phyloP scores from a whole-genome alignment of 2,888 invertebrate species.

The Sclerodermus sp. region DNA sequence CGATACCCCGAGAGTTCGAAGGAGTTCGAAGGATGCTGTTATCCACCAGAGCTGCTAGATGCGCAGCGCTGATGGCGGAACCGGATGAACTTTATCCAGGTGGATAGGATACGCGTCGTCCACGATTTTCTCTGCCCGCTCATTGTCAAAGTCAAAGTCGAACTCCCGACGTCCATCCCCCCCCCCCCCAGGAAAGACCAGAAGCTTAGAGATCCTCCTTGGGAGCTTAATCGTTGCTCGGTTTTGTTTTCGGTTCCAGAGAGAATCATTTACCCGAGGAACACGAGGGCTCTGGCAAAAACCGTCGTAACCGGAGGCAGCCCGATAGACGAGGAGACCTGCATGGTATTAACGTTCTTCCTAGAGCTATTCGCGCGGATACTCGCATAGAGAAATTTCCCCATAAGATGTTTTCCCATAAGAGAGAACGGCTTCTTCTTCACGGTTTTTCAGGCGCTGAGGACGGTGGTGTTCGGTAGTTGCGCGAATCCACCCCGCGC shows the following conservation, averaged over 20 bases:
- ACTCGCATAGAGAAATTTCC: too few species aligned
- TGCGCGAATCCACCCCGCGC: conserved; percentile 70
- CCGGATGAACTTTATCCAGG: conserved; percentile 52
- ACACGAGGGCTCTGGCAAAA: conserved; percentile 59
- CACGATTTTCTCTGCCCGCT: too few species aligned
- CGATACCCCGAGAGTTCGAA: conserved; percentile 5
- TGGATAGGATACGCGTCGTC: conserved; percentile 15
- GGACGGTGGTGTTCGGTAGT: conserved; percentile 68
- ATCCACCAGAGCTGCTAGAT: conserved; percentile 45
- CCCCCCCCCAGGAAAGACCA: too few species aligned
- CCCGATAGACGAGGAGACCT: conserved; percentile 68
- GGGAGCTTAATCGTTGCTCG: too few species aligned
- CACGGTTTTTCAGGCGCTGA: conserved; percentile 64
- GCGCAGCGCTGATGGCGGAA: conserved; percentile 50
- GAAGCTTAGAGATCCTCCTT: too few species aligned
- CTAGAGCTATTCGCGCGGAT: too few species aligned
- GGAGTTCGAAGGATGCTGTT: conserved; percentile 32
- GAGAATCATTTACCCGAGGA: conserved; percentile 66
- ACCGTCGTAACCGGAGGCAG: conserved; percentile 66
- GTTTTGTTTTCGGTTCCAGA: conserved; percentile 58
- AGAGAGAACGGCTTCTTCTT: neutral
- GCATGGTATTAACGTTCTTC: conserved; percentile 61
- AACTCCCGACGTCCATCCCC: too few species aligned
- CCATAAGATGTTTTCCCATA: too few species aligned
- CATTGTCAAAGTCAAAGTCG: too few species aligned